Base-by-base conservation (phyloP, 2,888 invertebrate species). In the Emmelina monodactyla region DNA sequence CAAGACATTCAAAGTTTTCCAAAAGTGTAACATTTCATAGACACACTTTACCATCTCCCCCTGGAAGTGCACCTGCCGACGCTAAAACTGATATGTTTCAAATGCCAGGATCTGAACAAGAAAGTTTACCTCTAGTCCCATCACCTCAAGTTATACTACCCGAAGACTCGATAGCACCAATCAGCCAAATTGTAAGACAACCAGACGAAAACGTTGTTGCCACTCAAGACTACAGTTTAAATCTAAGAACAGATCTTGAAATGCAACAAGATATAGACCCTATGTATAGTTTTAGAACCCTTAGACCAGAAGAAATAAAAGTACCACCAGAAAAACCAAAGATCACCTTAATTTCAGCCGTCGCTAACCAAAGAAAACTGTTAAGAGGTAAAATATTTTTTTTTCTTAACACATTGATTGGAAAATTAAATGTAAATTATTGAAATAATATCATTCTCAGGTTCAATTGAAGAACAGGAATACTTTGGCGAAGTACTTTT, bases 11-110 rank as follows among this genome's bases (percentile, higher is more conserved):
- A 44, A 93, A 93, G 67, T 86, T 93, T 62, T 84, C 91, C 34
- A 94, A 93, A 82, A 92, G 92, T 69, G 92, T 93, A 44, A 92
- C 92, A 41, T 93, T 92, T 76, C 91, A 93, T 70, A 80, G 89
- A 41, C 89, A 91, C 62, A 92, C 92, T 35, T 80, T 92, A 58
- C 89, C 89, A 47, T 92, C 92, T 53, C 91, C 92, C 41, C 91
- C 91, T 41, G 59, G 69, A 41, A 84, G 83, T 57, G 78, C 64
- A 1, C 64, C 70, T 2, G 55, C 60, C 6, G 75, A 76, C 46
- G 49, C 53, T 10, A 58, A 55, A 45, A 53, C 51, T 35, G 65
- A 65, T 25, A 60, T 72, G 22, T 78, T 78, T 38, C 51, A 56
- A 44, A 58, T 72, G 49, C 76, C 72, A 16, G 81, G 67, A 51